Evolutionary conservation across 92 coral and sea anemone genomes (phyloP), one percentile per base, ranked within the genome.

Genomic region (Virgularia gustaviana): DNA sequence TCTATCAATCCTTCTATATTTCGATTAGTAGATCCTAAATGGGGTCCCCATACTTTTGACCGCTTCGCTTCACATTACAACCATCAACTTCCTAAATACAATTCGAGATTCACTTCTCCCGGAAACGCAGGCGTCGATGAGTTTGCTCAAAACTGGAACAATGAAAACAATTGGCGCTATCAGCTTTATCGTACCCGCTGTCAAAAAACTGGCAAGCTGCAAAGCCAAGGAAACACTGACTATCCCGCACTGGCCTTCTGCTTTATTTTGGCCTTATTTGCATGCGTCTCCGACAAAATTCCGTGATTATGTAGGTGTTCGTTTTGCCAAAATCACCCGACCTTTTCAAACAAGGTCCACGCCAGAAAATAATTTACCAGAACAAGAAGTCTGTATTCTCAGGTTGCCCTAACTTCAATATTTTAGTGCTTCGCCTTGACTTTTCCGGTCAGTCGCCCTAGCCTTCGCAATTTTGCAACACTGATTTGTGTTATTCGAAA

Each of bases 211-310:
- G 56, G 32, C 49, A 9, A 64, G 55, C 2, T 49, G 72, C 52
- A 73, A 72, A 51, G 81, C 33, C 19, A 19, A 27, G 41, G 88
- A 85, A 16, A 44, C 79, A 6, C 33, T 80, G 32, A 56, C 75
- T 22, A 64, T 76, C 8, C 85, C 89, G 6, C 76, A 18, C 20
- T 80, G 85, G 85, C 81, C 78, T 9, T 84, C 88, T 3, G 65
- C 78, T 36, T 56, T 54, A 49, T 83, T 79, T 56, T 83, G 81
- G 78, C 85, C 85, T 25, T 39, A n/a, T n/a, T n/a, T n/a, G n/a
- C n/a, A n/a, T n/a, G n/a, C n/a, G n/a, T n/a, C n/a, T n/a, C n/a
- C n/a, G n/a, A n/a, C n/a, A n/a, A n/a, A n/a, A n/a, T n/a, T n/a
- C n/a, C n/a, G n/a, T n/a, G n/a, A n/a, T 15, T 28, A 60, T n/a